phyloP scores from a whole-genome alignment of 2,888 invertebrate species.

The Choreutis nemorana region DNA sequence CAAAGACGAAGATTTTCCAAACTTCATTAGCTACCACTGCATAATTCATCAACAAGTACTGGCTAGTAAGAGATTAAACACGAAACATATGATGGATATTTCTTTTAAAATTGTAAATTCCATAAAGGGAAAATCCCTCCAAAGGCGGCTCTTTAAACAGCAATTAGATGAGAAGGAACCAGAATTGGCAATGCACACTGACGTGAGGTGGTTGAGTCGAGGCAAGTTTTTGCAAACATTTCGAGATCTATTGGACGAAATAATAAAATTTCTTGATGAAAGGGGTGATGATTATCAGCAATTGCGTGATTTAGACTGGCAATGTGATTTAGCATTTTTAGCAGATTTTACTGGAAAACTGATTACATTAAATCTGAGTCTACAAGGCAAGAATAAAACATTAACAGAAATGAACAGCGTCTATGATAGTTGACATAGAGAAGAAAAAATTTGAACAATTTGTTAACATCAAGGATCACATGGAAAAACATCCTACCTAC shows the following conservation, averaged over 20 bases:
- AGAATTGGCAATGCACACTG: constrained; percentile 13
- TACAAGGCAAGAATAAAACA: constrained; percentile 15
- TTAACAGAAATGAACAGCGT: constrained; percentile 14
- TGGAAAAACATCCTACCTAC: constrained; percentile 15
- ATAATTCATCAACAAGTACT: constrained; percentile 9
- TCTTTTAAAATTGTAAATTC: constrained; percentile 10
- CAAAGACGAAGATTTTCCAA: constrained; percentile 12
- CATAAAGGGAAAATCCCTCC: constrained; percentile 12
- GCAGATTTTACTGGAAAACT: constrained; percentile 14
- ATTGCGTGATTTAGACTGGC: constrained; percentile 13
- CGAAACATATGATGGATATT: constrained; percentile 12
- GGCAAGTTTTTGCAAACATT: constrained; percentile 17
- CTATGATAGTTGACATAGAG: constrained; percentile 13
- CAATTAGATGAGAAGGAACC: constrained; percentile 13
- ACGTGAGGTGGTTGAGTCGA: constrained; percentile 17
- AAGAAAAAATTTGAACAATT: constrained; percentile 14
- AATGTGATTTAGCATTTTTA: constrained; percentile 16
- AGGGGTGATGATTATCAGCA: constrained; percentile 13
- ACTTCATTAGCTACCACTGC: constrained; percentile 13
- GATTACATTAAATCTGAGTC: constrained; percentile 12
- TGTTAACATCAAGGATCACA: constrained; percentile 13
- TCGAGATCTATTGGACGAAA: constrained; percentile 12
- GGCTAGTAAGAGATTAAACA: constrained; percentile 13
- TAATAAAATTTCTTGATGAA: constrained; percentile 13
- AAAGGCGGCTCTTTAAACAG: constrained; percentile 11